Base-by-base conservation (phyloP, 2,888 invertebrate genomes). In the Diaprepes abbreviatus region DNA sequence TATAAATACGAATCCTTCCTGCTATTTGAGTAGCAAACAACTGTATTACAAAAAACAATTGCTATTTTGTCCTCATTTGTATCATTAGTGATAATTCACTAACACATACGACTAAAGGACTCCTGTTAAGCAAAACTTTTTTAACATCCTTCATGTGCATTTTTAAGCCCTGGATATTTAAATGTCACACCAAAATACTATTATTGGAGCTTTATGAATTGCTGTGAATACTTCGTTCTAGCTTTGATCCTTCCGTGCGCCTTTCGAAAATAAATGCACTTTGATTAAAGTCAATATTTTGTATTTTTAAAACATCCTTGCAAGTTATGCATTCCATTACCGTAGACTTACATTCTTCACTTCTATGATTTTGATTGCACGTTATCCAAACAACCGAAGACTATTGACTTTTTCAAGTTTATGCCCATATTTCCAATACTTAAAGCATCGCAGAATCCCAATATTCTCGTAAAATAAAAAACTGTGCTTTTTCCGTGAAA, bases 371-470 rank as follows among this genome's bases (percentile, higher is more conserved):
- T 31, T 21, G 14, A 33, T 33, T 52, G 31, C 52, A 52, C 14
- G 6, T 3, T 12, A 33, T 31, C 9, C 52, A 52, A 14, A 36
- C 36, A 36, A 12, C 12, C 12, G n/a, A 12, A 3, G n/a, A 12
- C 36, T 36, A 12, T 12, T 36, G 36, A 38, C 57, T 33, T 52
- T 17, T 28, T 16, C 35, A 33, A 50, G 64, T 50, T 58, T 69
- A 12, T 64, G 58, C n/a, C 52, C 38, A 58, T 50, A 50, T 50
- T 48, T 69, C 64, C 69, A 69, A 35, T 64, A 69, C 58, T 69
- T 69, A 28, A 28, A 69, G 40, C 64, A 69, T 21, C 64, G 16
- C 28, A 69, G 9, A n/a, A 58, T 64, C 14, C 69, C n/a, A n/a
- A n/a, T n/a, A n/a, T n/a, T n/a, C n/a, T n/a, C n/a, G n/a, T n/a